Evolutionary conservation across 2,888 invertebrate genomes (phyloP).

Genomic region (Punctoribates punctum): DNA sequence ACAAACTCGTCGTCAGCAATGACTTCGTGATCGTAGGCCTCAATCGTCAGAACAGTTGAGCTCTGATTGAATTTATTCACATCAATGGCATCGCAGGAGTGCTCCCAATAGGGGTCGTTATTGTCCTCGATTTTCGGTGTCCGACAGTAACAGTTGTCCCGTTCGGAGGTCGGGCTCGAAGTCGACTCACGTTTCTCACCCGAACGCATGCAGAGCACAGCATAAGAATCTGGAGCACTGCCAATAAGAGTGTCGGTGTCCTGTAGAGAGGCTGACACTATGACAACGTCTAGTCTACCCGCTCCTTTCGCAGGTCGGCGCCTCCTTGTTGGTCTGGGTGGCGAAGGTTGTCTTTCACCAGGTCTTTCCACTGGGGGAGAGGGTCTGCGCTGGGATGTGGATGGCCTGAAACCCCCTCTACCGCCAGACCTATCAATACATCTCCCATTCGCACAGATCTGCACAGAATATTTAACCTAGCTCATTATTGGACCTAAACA

Average conservation of each 20-base stretch:
- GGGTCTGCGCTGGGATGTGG: too few relatives aligned
- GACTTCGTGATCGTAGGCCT: background rate
- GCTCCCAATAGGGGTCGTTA: constrained; percentile 8
- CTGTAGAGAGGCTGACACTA: background rate
- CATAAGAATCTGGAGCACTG: constrained; percentile 1
- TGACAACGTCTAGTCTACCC: background rate
- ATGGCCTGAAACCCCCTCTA: too few relatives aligned
- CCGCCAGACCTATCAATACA: constrained; percentile 7
- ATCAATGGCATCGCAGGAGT: background rate
- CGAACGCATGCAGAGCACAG: background rate
- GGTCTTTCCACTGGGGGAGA: too few relatives aligned
- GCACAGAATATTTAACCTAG: background rate
- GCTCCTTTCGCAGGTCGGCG: background rate
- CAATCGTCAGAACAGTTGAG: constrained; percentile 2
- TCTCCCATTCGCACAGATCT: constrained; percentile 9
- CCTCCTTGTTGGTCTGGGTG: background rate
- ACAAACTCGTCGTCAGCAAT: constrained; percentile 12
- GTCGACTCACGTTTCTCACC: constrained; percentile 2
- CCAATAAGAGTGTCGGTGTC: background rate
- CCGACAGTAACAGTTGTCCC: constrained; percentile 12
- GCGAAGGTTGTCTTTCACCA: background rate
- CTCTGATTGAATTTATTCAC: constrained; percentile 14
- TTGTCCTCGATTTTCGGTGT: background rate
- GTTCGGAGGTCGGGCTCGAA: background rate
- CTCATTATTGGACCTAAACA: background rate